Percentiles rank a stretch among this genome's conserved stretches.
Conservation (phyloP, 2,888 invertebrate species). For the Oithona nana region DNA sequence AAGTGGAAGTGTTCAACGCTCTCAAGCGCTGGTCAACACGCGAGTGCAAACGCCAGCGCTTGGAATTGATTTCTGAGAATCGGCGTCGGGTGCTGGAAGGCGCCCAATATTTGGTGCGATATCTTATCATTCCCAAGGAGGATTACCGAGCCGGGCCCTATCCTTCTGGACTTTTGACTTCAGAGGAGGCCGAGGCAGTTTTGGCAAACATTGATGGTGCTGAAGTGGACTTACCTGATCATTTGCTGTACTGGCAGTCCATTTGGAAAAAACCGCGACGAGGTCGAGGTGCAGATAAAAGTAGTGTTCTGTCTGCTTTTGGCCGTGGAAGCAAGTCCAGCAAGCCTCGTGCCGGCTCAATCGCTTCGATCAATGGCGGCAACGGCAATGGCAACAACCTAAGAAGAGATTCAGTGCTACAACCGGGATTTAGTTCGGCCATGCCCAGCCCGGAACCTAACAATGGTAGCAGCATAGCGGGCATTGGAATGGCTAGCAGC, state of each 20-base stretch:
- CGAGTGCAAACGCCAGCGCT: conserved; percentile 7
- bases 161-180: background rate
- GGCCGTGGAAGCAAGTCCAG: background rate
- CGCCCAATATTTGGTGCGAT: conserved; percentile 5
- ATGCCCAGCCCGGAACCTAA: background rate
- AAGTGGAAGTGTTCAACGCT: background rate
- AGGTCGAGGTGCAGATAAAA: background rate
- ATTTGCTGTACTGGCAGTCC: background rate
- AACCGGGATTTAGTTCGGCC: no score
- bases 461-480: background rate
- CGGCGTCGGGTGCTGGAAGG: conserved; percentile 3
- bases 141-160: background rate
- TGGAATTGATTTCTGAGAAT: conserved; percentile 2
- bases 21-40: conserved; percentile 8
- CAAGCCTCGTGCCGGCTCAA: background rate
- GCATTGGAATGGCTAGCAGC: background rate
- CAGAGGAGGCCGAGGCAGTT: background rate
- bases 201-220: background rate
- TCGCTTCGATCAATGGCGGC: background rate
- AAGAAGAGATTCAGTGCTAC: no score
- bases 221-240: background rate
- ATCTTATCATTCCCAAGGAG: background rate
- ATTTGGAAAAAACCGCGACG: background rate
- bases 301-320: no score
- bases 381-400: no score